phyloP scores from a whole-genome alignment of 1,140 invertebrate species.

The Metopolophium dirhodum region DNA sequence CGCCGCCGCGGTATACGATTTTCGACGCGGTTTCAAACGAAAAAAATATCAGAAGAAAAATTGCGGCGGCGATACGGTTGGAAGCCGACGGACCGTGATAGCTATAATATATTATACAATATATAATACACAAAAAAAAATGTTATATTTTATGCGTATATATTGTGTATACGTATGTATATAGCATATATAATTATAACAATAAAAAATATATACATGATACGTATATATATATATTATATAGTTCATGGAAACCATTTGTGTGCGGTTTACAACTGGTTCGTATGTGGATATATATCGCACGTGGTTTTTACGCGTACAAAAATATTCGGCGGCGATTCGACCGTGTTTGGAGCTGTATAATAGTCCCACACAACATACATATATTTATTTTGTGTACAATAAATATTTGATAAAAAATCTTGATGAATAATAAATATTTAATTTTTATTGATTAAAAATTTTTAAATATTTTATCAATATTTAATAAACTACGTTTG shows the following conservation, averaged over 20 bases:
- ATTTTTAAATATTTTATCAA: too few relatives aligned
- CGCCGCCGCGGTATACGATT: neutral
- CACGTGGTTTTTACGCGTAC: neutral
- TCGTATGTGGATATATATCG: neutral
- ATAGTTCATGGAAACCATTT: neutral
- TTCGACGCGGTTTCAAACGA: neutral
- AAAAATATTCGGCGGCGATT: neutral
- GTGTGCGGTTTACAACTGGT: neutral
- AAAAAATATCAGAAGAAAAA: slow-evolving; percentile 12
- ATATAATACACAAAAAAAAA: neutral
- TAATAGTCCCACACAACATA: too few relatives aligned
- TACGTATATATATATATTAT: neutral
- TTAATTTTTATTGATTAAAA: too few relatives aligned
- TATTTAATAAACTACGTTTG: too few relatives aligned
- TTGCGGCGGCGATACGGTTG: slow-evolving; percentile 15
- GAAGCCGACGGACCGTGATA: neutral
- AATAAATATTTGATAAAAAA: too few relatives aligned
- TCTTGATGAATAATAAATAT: too few relatives aligned
- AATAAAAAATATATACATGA: neutral
- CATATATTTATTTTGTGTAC: too few relatives aligned
- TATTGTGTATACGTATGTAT: neutral
- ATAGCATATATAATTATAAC: neutral
- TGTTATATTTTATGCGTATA: neutral
- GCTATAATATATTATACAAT: neutral
- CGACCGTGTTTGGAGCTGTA: neutral